Conservation (phyloP, 2,888 invertebrate species). For the Andrena fulva region DNA sequence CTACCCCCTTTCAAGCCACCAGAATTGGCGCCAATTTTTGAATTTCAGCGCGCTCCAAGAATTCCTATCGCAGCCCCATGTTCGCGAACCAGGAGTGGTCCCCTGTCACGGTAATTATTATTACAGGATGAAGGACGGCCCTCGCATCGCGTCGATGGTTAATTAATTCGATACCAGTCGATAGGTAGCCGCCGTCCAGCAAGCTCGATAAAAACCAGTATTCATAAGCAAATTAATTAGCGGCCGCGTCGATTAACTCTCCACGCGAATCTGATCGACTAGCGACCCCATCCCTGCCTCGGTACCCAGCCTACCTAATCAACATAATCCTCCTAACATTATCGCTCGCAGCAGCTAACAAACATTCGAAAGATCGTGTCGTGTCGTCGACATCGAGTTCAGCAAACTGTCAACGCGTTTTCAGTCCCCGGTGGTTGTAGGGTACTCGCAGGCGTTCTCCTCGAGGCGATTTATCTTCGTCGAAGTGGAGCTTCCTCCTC, state of each 20-base stretch:
- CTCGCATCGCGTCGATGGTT: conserved; percentile 37
- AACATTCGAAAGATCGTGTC: neutral
- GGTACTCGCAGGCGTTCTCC: neutral
- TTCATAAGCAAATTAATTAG: conserved; percentile 56
- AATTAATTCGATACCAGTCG: conserved; percentile 53
- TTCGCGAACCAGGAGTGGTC: neutral
- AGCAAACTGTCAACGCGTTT: neutral
- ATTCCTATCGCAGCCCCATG: conserved; percentile 18
- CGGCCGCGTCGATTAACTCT: conserved; percentile 41
- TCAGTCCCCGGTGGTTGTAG: neutral
- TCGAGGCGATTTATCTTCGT: conserved; percentile 24
- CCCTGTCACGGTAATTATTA: conserved; percentile 35
- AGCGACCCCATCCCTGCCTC: neutral
- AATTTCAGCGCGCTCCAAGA: neutral
- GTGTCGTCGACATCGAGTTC: neutral
- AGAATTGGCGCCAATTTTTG: too few species aligned
- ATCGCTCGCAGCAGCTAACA: too few species aligned
- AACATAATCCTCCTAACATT: too few species aligned
- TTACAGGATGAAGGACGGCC: conserved; percentile 24
- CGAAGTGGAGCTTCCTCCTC: neutral
- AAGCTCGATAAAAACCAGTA: conserved; percentile 37
- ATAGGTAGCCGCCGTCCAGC: conserved; percentile 34
- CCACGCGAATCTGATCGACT: conserved; percentile 2
- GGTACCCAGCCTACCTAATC: neutral
- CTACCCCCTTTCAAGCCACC: neutral